These are phyloP conservation scores for Steinernema carpocapsae DNA, from an alignment of 2,888 invertebrate species.

Conservation along the genomic window DNA sequence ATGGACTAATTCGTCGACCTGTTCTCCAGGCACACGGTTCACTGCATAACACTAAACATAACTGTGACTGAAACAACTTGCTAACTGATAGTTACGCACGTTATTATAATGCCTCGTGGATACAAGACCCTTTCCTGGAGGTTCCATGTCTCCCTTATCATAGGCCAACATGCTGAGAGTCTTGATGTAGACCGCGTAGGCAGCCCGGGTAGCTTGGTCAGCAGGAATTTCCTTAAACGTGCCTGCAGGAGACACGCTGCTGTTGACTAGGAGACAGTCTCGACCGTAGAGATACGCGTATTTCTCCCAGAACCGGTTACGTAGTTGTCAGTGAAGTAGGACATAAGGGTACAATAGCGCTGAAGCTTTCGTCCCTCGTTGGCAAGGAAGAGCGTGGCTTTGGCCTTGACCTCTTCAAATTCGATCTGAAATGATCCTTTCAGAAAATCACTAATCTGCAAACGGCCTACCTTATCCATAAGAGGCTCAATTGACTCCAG, in stretches of 20 bases:
- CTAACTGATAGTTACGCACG: not conserved
- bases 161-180: constrained; percentile 50
- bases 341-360: constrained; percentile 49
- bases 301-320: constrained; percentile 64
- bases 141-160: constrained; percentile 52
- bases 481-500: constrained; percentile 55
- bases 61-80: not conserved
- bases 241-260: constrained; percentile 57
- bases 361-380: constrained; percentile 61
- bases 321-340: constrained; percentile 58
- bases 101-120: constrained; percentile 62
- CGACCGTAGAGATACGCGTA: constrained; percentile 60
- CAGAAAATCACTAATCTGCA: not conserved
- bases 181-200: constrained; percentile 53
- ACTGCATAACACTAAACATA: constrained; percentile 46
- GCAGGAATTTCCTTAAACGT: constrained; percentile 24
- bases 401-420: constrained; percentile 45
- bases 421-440: constrained; percentile 51
- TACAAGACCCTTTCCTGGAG: constrained; percentile 59
- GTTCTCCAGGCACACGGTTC: constrained; percentile 36
- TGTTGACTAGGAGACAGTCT: constrained; percentile 57
- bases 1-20: constrained; percentile 18
- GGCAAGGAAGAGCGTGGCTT: constrained; percentile 50
- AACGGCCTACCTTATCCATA: constrained; percentile 45
- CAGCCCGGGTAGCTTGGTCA: constrained; percentile 43